Conservation (phyloP, 2,113 vertebrate genomes). For the Alouatta palliata region DNA sequence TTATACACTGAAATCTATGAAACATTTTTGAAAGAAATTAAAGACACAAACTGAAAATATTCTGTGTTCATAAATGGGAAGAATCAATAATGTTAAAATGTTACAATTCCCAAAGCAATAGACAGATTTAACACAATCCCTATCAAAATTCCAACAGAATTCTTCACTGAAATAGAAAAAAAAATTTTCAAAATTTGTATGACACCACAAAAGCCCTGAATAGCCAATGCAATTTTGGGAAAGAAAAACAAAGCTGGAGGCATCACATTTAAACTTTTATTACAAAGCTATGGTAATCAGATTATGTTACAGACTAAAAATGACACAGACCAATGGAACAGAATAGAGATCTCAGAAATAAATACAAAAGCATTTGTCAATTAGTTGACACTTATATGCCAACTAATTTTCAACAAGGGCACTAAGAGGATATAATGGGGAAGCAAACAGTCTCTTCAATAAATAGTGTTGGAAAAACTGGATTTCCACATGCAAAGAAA, state of each 20-base stretch:
- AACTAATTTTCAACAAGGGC: neutral
- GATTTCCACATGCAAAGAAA: neutral
- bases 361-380: neutral
- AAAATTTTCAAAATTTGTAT: neutral
- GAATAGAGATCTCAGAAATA: neutral
- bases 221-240: neutral
- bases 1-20: neutral
- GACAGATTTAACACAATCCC: neutral
- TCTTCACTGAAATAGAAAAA: neutral
- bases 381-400: neutral
- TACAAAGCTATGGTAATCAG: neutral
- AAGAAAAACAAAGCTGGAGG: neutral
- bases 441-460: neutral
- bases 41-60: neutral
- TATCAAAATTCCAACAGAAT: neutral
- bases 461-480: neutral
- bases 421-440: neutral
- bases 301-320: neutral
- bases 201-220: neutral
- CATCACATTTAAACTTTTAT: neutral
- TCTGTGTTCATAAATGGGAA: neutral
- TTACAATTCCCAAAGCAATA: neutral
- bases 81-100: neutral
- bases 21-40: neutral
- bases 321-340: neutral